A percentile compares a stretch with the other conserved stretches of the same genome.
Conservation (phyloP, 2,113 vertebrate species). For the Rhea americana region DNA sequence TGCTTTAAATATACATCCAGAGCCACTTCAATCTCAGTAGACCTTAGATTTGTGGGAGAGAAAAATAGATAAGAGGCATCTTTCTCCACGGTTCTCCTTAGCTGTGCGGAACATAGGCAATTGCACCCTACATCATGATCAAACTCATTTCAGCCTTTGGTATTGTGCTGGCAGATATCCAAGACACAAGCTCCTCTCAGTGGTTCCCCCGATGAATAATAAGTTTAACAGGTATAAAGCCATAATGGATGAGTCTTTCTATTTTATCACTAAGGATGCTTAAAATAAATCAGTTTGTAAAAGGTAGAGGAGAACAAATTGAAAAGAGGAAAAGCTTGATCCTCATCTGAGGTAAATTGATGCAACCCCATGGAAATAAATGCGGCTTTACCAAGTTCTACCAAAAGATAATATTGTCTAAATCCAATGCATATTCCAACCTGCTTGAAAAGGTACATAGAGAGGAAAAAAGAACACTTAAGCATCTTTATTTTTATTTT, state of each 20-base stretch:
- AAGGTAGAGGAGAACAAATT: constrained; percentile 18
- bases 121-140: background rate
- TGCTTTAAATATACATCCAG: background rate
- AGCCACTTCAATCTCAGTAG: background rate
- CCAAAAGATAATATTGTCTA: constrained; percentile 23
- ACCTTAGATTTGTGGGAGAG: background rate
- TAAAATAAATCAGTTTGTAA: constrained; percentile 44
- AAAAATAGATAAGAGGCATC: background rate
- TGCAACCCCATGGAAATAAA: constrained; percentile 1
- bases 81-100: background rate
- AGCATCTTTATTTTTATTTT: no score
- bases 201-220: background rate
- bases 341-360: constrained; percentile 40
- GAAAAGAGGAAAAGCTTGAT: background rate
- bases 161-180: background rate
- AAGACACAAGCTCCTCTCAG: background rate
- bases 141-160: background rate
- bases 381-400: constrained; percentile 29
- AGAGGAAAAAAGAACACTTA: background rate
- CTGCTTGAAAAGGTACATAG: background rate
- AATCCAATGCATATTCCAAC: background rate
- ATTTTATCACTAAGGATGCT: constrained; percentile 5
- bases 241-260: background rate
- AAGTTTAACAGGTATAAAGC: constrained; percentile 13
- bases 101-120: accelerated